Evolutionary conservation across 2,113 vertebrate species (phyloP), one percentile per base, ranked within the genome.

Genomic region (Gobiocypris rarus): DNA sequence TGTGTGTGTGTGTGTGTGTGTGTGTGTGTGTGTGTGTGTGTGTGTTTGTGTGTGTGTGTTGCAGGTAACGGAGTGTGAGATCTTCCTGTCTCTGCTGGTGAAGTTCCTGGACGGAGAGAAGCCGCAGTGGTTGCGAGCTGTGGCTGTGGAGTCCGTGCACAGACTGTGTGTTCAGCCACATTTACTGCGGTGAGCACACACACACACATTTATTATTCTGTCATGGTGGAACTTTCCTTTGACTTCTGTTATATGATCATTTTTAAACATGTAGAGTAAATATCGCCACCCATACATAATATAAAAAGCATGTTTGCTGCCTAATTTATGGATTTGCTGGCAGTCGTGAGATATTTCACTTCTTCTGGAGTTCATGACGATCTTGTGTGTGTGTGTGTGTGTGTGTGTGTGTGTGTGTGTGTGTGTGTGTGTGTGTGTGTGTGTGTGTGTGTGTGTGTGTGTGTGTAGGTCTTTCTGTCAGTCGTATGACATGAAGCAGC

Each of bases 91-190:
- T 65, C 93, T 99, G 86, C 92, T 99, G 93, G 98, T 99, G 89
- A 99, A 99, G 90, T 99, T 99, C 93, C 93, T 99, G 94, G 98
- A 99, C 89, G 97, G 97, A 75, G 98, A 99, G 93, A 99, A 99
- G 90, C 98, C 98, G 4, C 97, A 98, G 93, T 99, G 98, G 98
- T 91, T 99, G 71, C 92, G 98, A 93, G 98, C 98, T 28, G 97
- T 99, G 89, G 98, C 98, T 11, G 98, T 97, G 24, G 98, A 99
- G 86, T 99, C 98, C 28, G 97, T 99, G 86, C 98, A 99, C 82
- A 93, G 98, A 80, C 95, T 99, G 13, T 99, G 98, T 92, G 97
- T 99, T 52, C 98, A 99, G 87, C 98, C 98, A 84, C 97, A 98
- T 89, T 90, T 99, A 2, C 92, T 99, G 91, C 95, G 98, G 98